A percentile compares a stretch with the other conserved stretches of the same genome.
Evolutionary conservation across 2,888 invertebrate species (phyloP).

Genomic region (Himalopsyche japonica): DNA sequence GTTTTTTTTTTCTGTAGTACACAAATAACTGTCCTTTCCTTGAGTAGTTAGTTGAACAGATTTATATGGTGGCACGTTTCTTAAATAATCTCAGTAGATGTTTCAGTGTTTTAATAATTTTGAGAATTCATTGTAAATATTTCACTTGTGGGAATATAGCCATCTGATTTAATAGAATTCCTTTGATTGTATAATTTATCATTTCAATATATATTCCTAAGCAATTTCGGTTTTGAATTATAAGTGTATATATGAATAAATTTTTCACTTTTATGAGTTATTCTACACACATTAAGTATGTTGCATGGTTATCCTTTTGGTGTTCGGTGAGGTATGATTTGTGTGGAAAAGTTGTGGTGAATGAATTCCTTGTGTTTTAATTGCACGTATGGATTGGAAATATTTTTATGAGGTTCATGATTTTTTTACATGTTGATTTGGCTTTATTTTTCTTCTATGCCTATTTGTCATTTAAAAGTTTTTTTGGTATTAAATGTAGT

Average conservation of each 20-base stretch:
- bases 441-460: not conserved
- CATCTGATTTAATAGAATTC: not conserved
- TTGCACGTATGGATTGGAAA: not conserved
- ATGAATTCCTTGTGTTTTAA: not conserved
- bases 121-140: not conserved
- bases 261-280: not conserved
- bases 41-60: not conserved
- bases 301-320: not conserved
- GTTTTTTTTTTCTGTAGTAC: not conserved
- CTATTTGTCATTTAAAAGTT: not conserved
- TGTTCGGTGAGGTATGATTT: not conserved
- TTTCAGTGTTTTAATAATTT: not conserved
- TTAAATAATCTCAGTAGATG: not conserved
- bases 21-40: not conserved
- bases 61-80: not conserved
- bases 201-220: not conserved
- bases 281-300: constrained; percentile 8
- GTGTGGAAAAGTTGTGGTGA: not conserved
- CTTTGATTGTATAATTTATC: not conserved
- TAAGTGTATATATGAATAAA: not conserved
- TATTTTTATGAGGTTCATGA: not conserved
- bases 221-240: not conserved
- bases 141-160: not conserved
- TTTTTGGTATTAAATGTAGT: not conserved
- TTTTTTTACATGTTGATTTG: not conserved